Conservation (phyloP, 2,888 invertebrate species). For the Mimumesa dahlbomi region DNA sequence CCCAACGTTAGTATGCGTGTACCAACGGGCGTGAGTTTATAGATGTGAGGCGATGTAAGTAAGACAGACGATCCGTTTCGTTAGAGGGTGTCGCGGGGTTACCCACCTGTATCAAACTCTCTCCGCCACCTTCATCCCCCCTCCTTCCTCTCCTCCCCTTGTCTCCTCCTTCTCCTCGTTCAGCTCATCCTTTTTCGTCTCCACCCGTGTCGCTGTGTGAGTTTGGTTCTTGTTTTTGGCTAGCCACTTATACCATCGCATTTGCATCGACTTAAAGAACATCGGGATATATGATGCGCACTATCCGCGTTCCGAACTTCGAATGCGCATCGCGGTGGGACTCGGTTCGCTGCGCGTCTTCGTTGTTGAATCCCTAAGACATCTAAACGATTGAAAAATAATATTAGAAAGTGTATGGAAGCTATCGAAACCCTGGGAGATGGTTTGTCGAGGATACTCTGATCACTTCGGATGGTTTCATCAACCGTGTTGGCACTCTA, state of each 20-base stretch:
- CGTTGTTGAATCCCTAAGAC: too few relatives aligned
- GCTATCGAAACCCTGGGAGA: too few relatives aligned
- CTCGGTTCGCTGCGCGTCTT: too few relatives aligned
- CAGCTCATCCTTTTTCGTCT: constrained; percentile 24
- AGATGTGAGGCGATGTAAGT: constrained; percentile 67
- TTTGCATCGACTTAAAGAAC: constrained; percentile 26
- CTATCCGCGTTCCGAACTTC: too few relatives aligned
- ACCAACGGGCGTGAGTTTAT: constrained; percentile 63
- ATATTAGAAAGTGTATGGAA: too few relatives aligned
- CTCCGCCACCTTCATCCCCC: constrained; percentile 49
- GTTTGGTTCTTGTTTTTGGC: constrained; percentile 31
- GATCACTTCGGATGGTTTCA: too few relatives aligned
- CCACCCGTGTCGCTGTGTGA: too few relatives aligned
- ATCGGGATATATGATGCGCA: background rate
- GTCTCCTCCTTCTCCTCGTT: constrained; percentile 35
- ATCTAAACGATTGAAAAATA: too few relatives aligned
- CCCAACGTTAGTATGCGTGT: constrained; percentile 57
- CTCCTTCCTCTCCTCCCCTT: constrained; percentile 8
- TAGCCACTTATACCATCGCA: constrained; percentile 23
- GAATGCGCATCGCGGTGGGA: too few relatives aligned
- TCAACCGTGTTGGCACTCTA: too few relatives aligned
- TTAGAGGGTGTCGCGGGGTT: constrained; percentile 69
- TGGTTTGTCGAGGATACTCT: too few relatives aligned
- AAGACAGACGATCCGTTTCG: constrained; percentile 75
- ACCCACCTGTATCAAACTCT: constrained; percentile 70